Evolutionary conservation across 2,113 vertebrate genomes (phyloP).

Genomic region (Dromas ardeola): DNA sequence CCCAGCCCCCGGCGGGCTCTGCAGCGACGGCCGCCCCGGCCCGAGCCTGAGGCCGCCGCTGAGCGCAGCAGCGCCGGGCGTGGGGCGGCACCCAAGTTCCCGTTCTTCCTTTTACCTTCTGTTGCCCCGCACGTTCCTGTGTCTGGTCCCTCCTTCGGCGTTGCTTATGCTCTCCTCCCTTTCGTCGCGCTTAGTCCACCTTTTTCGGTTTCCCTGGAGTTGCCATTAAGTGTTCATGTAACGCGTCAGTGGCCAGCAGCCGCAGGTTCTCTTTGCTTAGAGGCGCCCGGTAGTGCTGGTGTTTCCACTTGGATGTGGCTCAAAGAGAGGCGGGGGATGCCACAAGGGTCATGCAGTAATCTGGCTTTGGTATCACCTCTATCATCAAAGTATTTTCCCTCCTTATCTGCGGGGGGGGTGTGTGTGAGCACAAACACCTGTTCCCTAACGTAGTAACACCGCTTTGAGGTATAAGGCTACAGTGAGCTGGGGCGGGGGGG

Average conservation of each 20-base stretch:
- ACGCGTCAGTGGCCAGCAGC: accelerated
- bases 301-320: accelerated
- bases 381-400: neutral
- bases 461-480: too few relatives aligned
- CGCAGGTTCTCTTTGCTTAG: neutral
- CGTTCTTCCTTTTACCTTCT: accelerated
- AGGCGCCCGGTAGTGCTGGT: accelerated
- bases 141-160: accelerated
- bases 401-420: neutral
- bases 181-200: accelerated
- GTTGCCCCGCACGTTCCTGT: accelerated
- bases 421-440: accelerated
- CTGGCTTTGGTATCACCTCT: accelerated
- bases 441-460: accelerated
- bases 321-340: accelerated
- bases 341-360: accelerated
- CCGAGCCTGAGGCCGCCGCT: neutral
- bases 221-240: accelerated
- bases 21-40: neutral
- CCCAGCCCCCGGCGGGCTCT: too few relatives aligned
- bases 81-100: accelerated
- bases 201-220: accelerated
- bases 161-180: accelerated
- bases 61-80: neutral
- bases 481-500: neutral